Evolutionary conservation across 2,113 vertebrate species (phyloP).

Genomic region (Antidorcas marsupialis): DNA sequence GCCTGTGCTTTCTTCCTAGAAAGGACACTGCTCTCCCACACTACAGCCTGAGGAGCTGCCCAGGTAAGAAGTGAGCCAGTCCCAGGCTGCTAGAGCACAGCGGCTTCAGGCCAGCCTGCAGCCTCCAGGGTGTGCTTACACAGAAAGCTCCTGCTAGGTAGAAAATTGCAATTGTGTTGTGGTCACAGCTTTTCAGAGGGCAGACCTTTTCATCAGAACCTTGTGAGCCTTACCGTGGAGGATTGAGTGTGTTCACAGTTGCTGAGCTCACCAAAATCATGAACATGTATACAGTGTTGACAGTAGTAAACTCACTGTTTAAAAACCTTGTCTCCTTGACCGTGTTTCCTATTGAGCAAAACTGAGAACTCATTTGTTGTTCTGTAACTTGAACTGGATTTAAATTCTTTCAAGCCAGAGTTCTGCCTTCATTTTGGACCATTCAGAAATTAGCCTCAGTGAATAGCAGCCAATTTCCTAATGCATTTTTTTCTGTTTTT

Average conservation of each 20-base stretch:
- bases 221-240: neutral
- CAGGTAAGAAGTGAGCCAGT: neutral
- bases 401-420: conserved; percentile 55
- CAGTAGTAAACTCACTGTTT: conserved; percentile 62
- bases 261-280: conserved; percentile 57
- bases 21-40: neutral
- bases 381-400: conserved; percentile 52
- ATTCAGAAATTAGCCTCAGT: conserved; percentile 41
- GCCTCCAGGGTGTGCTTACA: neutral
- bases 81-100: neutral
- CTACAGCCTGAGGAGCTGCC: neutral
- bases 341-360: conserved; percentile 41
- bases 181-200: neutral
- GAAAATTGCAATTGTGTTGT: neutral
- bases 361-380: conserved; percentile 52
- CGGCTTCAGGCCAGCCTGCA: neutral
- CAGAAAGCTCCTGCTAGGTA: neutral
- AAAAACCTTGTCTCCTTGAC: conserved; percentile 49
- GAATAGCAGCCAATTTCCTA: neutral
- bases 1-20: neutral
- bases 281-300: neutral
- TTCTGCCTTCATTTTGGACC: conserved; percentile 16
- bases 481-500: neutral
- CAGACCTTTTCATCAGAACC: neutral
- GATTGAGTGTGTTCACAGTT: neutral